Evolutionary conservation across 2,888 invertebrate species (phyloP), one percentile per base, ranked within the genome.

Genomic region (Epirrhoe alternata): DNA sequence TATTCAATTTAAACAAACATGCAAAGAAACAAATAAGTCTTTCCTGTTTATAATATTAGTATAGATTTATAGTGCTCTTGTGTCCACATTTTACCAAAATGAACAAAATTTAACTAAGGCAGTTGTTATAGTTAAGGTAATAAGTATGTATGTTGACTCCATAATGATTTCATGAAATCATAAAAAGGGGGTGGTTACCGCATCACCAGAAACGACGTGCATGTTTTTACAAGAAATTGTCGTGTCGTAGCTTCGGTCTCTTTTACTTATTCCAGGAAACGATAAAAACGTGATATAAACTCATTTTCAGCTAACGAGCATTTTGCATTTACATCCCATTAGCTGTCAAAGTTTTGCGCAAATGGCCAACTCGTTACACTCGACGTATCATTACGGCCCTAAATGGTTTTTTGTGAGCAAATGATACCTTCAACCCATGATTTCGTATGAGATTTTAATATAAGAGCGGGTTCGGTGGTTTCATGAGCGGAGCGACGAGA

Each of bases 371-470:
- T 77, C 73, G 68, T 74, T 75, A 72, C 69, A 52, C 67, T 66
- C 53, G 63, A 66, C 72, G 68, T 72, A 75, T 77, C 82, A 86
- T 86, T 77, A 81, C 65, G 70, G 67, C 63, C 74, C 80, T 84
- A 84, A 87, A 84, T 77, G 83, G 79, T 79, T 82, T 87, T 83
- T 84, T 77, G 72, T 74, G 70, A 71, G 74, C 77, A 83, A 88
- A 88, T 85, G 84, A 87, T 85, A 80, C 79, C 74, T 78, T 76
- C 74, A 74, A 71, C 73, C 76, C 61, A 35, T 60, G 51, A 64
- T 68, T 61, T 65, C 55, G 49, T 69, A 84, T 83, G 83, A 85
- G 80, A 69, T 83, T 86, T 85, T 87, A 87, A 87, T 86, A 82
- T 72, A 73, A 71, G 69, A 80, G 80, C 76, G 75, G 74, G 74